Base-by-base conservation (phyloP, 2,888 invertebrate genomes). In the Morinoia aosen region DNA sequence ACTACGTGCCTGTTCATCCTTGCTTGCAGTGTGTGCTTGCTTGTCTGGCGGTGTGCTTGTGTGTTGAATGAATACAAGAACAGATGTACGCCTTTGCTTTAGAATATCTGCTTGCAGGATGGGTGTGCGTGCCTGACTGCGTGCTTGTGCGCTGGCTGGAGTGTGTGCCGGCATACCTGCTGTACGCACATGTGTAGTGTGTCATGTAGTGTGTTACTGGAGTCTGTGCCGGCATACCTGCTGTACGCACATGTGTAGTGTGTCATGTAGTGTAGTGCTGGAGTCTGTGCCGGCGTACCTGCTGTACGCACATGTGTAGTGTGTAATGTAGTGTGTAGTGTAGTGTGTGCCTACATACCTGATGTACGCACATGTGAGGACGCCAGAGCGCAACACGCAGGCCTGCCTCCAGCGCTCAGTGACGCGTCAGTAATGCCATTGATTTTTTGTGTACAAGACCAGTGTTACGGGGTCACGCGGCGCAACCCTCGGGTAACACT, bases 391-490 rank as follows among this genome's bases (percentile, higher is more conserved):
- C 76, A 33, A 76, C 76, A 76, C 76, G 76, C 33, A 16, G 33
- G 76, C 33, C 76, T 61, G 76, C 76, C 76, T 76, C 25, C 8
- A 16, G 57, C n/a, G 58, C 33, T 12, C 93, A 93, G 93, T 57
- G 93, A 93, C 93, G 93, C 93, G 93, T 93, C 57, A 93, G 12
- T 93, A 93, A 93, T 48, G 57, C 57, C 93, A 93, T 93, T 93
- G 93, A 93, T 93, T 93, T 93, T 93, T 90, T 48, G 90, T 48
- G 16, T 48, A 14, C 16, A 39, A 90, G 48, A 48, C 48, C 40
- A 93, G 93, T 48, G 93, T 57, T 57, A 93, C 93, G 57, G 57
- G 93, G 93, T 93, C 93, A 93, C 93, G 93, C 57, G 90, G 39
- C 76, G 76, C 76, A 76, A 33, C 76, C 76, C 76, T 76, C 76